Evolutionary conservation across 1,140 invertebrate genomes (phyloP).

Genomic region (Lerema accius): DNA sequence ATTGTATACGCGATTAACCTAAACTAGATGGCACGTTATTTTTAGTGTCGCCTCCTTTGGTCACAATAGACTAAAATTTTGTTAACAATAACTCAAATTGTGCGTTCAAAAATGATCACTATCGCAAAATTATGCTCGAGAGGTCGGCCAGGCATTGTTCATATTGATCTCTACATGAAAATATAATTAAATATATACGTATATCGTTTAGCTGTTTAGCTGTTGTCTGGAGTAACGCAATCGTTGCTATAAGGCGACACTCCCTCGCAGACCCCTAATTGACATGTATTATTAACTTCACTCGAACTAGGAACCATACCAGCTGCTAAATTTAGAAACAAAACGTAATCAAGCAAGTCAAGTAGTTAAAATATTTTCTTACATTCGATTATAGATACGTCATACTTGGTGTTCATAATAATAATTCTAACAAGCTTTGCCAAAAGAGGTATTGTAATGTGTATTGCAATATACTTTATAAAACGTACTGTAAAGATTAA

Average conservation of each 20-base stretch:
- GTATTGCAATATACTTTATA: constrained; percentile 37
- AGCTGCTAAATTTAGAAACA: constrained; percentile 81
- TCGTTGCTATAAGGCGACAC: constrained; percentile 69
- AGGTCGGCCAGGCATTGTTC: constrained; percentile 22
- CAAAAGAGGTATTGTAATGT: constrained; percentile 23
- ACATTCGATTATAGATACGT: constrained; percentile 57
- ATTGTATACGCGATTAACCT: constrained; percentile 82
- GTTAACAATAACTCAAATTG: constrained; percentile 73
- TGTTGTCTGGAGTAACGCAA: constrained; percentile 50
- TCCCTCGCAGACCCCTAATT: constrained; percentile 81
- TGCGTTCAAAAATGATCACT: constrained; percentile 67
- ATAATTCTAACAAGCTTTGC: constrained; percentile 25
- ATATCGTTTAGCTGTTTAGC: constrained; percentile 36
- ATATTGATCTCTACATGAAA: constrained; percentile 36
- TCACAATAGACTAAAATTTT: constrained; percentile 68
- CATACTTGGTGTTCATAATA: constrained; percentile 40
- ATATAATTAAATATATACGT: constrained; percentile 40
- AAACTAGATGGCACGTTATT: constrained; percentile 84
- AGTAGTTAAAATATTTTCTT: constrained; percentile 45
- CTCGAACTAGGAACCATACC: constrained; percentile 83
- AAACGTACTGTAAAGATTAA: constrained; percentile 31
- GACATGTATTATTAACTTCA: constrained; percentile 83
- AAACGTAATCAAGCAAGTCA: constrained; percentile 70
- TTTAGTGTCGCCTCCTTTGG: constrained; percentile 80
- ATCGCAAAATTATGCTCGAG: constrained; percentile 39